Percentiles rank a stretch among this genome's conserved stretches.
Evolutionary conservation across 2,797 vertebrate species (phyloP).

Genomic region (Sebastes taczanowskii): DNA sequence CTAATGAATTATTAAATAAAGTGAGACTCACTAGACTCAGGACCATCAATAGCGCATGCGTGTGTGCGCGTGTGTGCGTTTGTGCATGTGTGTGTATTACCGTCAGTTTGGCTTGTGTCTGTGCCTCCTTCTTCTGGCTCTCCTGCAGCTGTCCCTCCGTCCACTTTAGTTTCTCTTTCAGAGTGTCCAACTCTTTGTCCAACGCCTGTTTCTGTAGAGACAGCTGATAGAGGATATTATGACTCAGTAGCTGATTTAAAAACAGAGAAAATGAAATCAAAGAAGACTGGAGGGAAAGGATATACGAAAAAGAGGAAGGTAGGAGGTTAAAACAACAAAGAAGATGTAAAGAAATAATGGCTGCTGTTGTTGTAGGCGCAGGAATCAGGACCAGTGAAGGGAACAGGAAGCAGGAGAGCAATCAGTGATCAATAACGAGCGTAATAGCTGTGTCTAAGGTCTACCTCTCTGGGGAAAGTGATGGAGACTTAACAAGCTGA

Average conservation of each 20-base stretch:
- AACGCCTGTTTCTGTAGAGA: slow-evolving; percentile 80
- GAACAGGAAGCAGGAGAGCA: slow-evolving; percentile 27
- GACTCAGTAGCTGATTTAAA: neutral
- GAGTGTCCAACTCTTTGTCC: slow-evolving; percentile 78
- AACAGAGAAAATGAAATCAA: neutral
- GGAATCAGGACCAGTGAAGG: slow-evolving; percentile 6
- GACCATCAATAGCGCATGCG: neutral
- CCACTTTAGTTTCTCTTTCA: slow-evolving; percentile 81
- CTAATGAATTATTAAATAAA: slow-evolving; percentile 59
- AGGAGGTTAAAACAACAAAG: neutral
- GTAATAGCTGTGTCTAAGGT: slow-evolving; percentile 10
- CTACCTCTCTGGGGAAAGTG: neutral
- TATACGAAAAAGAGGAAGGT: neutral
- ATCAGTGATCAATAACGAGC: slow-evolving; percentile 24
- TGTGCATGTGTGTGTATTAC: slow-evolving; percentile 54
- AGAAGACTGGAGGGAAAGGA: neutral
- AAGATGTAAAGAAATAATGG: neutral
- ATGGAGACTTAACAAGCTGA: neutral
- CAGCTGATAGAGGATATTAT: slow-evolving; percentile 64
- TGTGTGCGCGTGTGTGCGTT: neutral
- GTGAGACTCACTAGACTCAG: neutral
- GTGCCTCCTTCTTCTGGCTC: slow-evolving; percentile 78
- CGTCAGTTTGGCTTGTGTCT: slow-evolving; percentile 79
- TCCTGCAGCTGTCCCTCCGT: slow-evolving; percentile 79
- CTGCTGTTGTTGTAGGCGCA: neutral